Base-by-base conservation (phyloP, 2,113 vertebrate species). In the Toxotes chatareus region DNA sequence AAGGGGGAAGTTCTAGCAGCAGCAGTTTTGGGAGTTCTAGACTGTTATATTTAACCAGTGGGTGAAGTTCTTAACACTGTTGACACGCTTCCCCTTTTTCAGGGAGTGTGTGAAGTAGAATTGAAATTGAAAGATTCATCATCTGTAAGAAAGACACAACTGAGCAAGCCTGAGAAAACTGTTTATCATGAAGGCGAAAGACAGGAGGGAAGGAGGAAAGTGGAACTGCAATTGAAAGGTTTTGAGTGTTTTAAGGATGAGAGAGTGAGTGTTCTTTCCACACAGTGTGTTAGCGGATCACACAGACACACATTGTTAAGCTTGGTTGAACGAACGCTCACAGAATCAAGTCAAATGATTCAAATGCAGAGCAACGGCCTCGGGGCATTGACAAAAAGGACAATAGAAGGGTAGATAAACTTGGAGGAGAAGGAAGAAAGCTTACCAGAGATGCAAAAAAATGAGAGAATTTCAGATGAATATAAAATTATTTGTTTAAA, bases 341-440 rank as follows among this genome's bases (percentile, higher is more conserved):
- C 55, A 19, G 51, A 76, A 68, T 59, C 12, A 4, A 51, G 49
- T 76, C 74, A 38, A 47, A 75, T 16, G 36, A 85, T 87, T 83
- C 68, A 77, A 66, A 91, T 92, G 70, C 83, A 82, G 65, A 89
- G 72, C 66, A 57, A 32, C 32, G 19, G 83, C 72, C 57, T 68
- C 32, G 0, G 69, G 69, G 77, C 46, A 13, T 32, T 13, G 27
- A 47, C 17, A 21, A 63, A 79, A 61, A 64, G 34, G 36, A 53
- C 5, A 5, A 56, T 64, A 12, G 80, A n/a, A 61, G 11, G 46
- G 47, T 14, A 42, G 83, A 80, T 62, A 47, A 83, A 74, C 17
- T 7, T 19, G 7, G 59, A 47, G 32, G 56, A 57, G 49, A 17
- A 13, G 27, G 11, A 31, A 5, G 63, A 71, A 51, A 27, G 12